Base-by-base conservation (phyloP, 2,797 vertebrate genomes). In the Characodon lateralis region DNA sequence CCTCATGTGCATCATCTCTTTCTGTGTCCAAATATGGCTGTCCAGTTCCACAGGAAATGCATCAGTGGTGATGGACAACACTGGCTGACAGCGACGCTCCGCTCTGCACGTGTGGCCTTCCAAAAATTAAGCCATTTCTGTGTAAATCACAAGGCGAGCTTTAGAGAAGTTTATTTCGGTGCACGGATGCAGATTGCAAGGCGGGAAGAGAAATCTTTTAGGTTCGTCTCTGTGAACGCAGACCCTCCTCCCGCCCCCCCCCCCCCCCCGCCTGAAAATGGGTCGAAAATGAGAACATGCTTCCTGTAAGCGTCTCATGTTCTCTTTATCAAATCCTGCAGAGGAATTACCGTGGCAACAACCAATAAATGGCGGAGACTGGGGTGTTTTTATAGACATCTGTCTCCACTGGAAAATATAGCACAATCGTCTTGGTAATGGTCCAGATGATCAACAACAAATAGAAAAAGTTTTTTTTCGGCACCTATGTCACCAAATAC, bases 1-100 rank as follows among this genome's bases (percentile, higher is more conserved):
- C 14, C 22, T 68, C 6, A 56, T 43, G 22, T 0, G 7, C 76
- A 72, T 75, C 41, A 78, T 59, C n/a, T 61, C 66, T 76, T 89
- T 85, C 88, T 83, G 63, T 59, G 61, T 77, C 85, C 88, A 87
- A 85, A 89, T 90, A 86, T 86, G 85, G 84, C 28, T 12, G 59
- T 51, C 22, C 24, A 39, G 39, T 14, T 59, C 28, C 26, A 82
- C 76, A 88, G 82, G 82, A 86, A 88, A 43, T 50, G 14, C 28
- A 26, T 28, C 20, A 24, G 18, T 1, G 46, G 73, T 77, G 5
- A 12, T n/a, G 10, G n/a, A 13, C n/a, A 9, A n/a, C 39, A 24
- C 3, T 66, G 51, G 18, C 16, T 51, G 13, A 51, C 3, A 51
- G 13, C 3, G 50, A 13, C 51, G 5, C 1, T 18, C 61, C 18